Evolutionary conservation across 2,888 invertebrate species (phyloP).

Genomic region (Synanthedon vespiformis): DNA sequence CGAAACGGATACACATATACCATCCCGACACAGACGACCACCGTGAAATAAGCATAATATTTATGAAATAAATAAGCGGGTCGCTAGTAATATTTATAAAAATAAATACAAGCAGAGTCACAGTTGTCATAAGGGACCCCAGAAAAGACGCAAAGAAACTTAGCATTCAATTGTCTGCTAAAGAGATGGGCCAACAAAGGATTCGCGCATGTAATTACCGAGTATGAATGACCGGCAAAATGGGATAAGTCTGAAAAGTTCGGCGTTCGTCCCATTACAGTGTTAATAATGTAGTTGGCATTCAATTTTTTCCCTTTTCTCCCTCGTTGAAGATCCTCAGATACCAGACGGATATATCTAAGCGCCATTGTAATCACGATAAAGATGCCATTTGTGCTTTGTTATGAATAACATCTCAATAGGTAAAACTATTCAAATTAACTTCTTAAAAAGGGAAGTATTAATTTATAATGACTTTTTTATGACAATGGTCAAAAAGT

Average conservation of each 20-base stretch:
- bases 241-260: constrained; percentile 53
- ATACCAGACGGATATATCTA: background rate
- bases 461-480: no score
- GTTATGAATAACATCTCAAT: background rate
- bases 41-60: no score
- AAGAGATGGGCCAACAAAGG: constrained; percentile 37
- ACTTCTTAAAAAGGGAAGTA: background rate
- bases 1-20: background rate
- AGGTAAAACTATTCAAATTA: background rate
- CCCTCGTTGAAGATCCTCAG: background rate
- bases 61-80: no score
- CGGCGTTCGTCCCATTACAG: constrained; percentile 17
- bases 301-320: constrained; percentile 5
- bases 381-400: background rate
- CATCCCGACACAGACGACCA: no score
- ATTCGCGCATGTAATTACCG: constrained; percentile 45
- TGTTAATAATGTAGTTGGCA: constrained; percentile 9
- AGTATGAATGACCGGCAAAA: constrained; percentile 32
- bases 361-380: background rate
- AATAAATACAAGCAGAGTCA: no score
- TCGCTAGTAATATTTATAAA: no score
- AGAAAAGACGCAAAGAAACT: constrained; percentile 13
- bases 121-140: background rate
- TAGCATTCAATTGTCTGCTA: constrained; percentile 45
- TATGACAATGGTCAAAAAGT: no score